These are phyloP conservation scores for Drosophila peninsularis DNA, from an alignment of 2,888 invertebrate species.

Conservation along the genomic window DNA sequence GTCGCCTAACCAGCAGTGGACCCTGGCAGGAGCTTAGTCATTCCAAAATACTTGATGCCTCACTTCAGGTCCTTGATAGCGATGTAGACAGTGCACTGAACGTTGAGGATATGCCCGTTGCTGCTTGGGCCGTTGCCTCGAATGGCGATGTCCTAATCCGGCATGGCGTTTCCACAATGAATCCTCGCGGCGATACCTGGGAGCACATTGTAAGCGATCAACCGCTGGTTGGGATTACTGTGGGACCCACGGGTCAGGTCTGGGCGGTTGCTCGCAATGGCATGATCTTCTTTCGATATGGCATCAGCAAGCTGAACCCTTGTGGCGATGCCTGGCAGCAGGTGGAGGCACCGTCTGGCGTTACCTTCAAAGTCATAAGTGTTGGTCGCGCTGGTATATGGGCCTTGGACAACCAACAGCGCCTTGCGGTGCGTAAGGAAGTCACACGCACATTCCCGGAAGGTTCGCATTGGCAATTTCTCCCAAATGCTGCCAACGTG, in stretches of 20 bases:
- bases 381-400: conserved; percentile 91
- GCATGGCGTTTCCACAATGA: conserved; percentile 89
- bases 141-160: conserved; percentile 94
- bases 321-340: conserved; percentile 89
- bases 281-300: conserved; percentile 91
- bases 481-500: conserved; percentile 87
- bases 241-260: conserved; percentile 88
- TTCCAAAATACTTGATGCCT: conserved; percentile 92
- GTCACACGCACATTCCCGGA: conserved; percentile 91
- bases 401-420: conserved; percentile 91
- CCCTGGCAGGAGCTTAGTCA: conserved; percentile 96
- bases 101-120: conserved; percentile 83
- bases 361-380: conserved; percentile 90
- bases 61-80: conserved; percentile 88
- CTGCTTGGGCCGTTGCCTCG: conserved; percentile 93
- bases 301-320: conserved; percentile 89
- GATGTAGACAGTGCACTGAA: conserved; percentile 67
- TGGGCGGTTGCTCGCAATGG: conserved; percentile 96
- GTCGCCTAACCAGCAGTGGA: conserved; percentile 92
- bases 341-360: conserved; percentile 89
- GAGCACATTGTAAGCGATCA: conserved; percentile 89
- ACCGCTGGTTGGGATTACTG: conserved; percentile 89
- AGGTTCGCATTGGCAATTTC: conserved; percentile 93
- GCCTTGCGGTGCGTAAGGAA: conserved; percentile 91
- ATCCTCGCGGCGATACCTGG: conserved; percentile 88